These are phyloP conservation scores for Sinocyclocheilus grahami DNA, from an alignment of 2,113 vertebrate genomes.

Conservation along the genomic window DNA sequence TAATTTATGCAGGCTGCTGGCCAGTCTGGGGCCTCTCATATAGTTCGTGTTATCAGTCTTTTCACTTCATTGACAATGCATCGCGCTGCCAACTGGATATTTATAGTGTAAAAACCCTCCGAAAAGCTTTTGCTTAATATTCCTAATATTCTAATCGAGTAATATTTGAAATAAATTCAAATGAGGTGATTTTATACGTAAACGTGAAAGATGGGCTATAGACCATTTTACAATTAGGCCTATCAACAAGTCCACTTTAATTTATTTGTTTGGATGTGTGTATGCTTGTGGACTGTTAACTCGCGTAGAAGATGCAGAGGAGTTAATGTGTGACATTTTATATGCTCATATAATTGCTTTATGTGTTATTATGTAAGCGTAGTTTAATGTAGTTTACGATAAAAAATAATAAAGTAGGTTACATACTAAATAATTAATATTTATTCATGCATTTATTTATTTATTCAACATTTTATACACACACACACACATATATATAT, in stretches of 20 bases:
- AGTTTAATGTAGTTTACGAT: background rate
- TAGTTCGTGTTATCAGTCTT: constrained; percentile 21
- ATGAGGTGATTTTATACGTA: background rate
- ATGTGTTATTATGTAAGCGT: constrained; percentile 5
- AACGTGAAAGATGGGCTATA: background rate
- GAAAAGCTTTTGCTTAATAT: background rate
- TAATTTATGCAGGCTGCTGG: constrained; percentile 34
- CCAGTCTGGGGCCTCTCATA: background rate
- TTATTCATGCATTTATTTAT: background rate
- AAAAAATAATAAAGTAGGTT: background rate
- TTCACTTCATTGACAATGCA: constrained; percentile 17
- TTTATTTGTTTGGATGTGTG: constrained; percentile 3
- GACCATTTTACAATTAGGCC: background rate
- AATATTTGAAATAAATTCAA: background rate
- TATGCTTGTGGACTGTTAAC: background rate
- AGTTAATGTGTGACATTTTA: constrained; percentile 22
- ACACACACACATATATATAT: too few species aligned
- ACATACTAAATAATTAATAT: background rate
- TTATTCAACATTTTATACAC: background rate
- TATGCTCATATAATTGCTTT: constrained; percentile 5
- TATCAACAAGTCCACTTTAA: background rate
- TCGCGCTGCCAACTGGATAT: constrained; percentile 13
- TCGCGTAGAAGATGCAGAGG: background rate
- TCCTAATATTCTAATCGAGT: background rate
- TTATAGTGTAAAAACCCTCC: background rate